phyloP scores from a whole-genome alignment of 2,888 invertebrate genomes.

The Brenthis hecate region DNA sequence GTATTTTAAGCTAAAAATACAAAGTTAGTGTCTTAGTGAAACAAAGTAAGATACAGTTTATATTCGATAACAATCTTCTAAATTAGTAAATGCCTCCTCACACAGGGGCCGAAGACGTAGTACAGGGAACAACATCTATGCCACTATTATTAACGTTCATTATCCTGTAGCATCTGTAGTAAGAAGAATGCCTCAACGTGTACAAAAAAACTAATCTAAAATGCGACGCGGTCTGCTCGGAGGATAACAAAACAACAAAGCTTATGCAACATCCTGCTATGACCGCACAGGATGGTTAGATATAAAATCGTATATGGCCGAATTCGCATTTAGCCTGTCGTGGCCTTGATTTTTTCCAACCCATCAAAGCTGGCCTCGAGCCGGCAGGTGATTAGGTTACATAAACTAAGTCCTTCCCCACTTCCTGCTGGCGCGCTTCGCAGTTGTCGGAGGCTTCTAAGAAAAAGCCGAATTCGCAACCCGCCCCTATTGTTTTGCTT shows the following conservation, averaged over 20 bases:
- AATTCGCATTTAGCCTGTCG: constrained; percentile 64
- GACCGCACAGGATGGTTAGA: constrained; percentile 61
- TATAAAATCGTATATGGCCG: constrained; percentile 67
- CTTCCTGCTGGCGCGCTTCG: constrained; percentile 78
- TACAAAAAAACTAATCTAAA: constrained; percentile 77
- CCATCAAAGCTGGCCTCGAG: constrained; percentile 67
- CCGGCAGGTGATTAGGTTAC: constrained; percentile 82
- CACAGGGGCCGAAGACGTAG: constrained; percentile 26
- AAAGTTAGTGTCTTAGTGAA: constrained; percentile 45
- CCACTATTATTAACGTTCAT: constrained; percentile 55
- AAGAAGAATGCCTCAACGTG: constrained; percentile 52
- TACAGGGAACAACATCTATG: constrained; percentile 44
- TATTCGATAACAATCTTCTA: constrained; percentile 37
- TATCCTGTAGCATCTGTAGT: constrained; percentile 52
- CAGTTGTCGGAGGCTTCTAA: constrained; percentile 77
- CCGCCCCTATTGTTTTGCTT: constrained; percentile 67
- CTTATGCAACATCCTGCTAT: constrained; percentile 81
- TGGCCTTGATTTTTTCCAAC: constrained; percentile 79
- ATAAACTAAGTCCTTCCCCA: constrained; percentile 79
- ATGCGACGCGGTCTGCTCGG: constrained; percentile 68
- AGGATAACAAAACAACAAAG: constrained; percentile 78
- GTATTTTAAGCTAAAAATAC: constrained; percentile 48
- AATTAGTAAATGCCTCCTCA: constrained; percentile 36
- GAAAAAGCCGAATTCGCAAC: constrained; percentile 74
- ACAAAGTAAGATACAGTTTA: constrained; percentile 37